These are phyloP conservation scores for Pipistrellus pygmaeus DNA, from an alignment of 2,797 vertebrate genomes.

Conservation along the genomic window DNA sequence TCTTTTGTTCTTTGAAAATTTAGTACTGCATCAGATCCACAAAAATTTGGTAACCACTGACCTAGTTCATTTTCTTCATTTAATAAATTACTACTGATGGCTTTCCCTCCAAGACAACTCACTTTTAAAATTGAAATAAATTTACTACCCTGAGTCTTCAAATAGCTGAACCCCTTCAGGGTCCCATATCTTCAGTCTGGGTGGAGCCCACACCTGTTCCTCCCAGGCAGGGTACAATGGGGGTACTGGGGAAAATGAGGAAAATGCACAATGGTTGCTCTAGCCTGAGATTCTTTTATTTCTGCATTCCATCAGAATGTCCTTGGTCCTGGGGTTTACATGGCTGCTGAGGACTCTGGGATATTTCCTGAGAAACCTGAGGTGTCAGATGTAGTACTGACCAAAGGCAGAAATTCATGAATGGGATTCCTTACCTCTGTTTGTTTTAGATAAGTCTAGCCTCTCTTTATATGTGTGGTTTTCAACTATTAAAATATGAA, in stretches of 20 bases:
- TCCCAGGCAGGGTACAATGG: not conserved
- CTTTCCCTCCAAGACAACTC: not conserved
- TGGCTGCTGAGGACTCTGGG: not conserved
- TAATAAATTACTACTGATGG: not conserved
- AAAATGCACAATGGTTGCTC: not conserved
- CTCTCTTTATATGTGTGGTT: not conserved
- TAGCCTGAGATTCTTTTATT: not conserved
- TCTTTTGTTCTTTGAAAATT: slow-evolving; percentile 59
- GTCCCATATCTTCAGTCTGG: not conserved
- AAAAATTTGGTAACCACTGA: not conserved
- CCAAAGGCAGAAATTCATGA: not conserved
- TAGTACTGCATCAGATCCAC: not conserved
- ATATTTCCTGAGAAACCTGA: not conserved
- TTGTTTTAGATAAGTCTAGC: not conserved
- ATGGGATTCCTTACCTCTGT: not conserved
- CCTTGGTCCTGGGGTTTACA: not conserved
- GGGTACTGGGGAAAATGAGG: not conserved
- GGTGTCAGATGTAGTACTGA: not conserved
- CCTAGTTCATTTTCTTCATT: not conserved
- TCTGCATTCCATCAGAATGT: not conserved
- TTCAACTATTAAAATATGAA: slow-evolving; percentile 8
- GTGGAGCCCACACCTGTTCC: not conserved
- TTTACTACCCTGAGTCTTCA: not conserved
- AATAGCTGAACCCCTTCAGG: not conserved
- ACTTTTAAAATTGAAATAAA: slow-evolving; percentile 20